These are phyloP conservation scores for Panopea generosa DNA, from an alignment of 2,888 invertebrate species.

Conservation along the genomic window DNA sequence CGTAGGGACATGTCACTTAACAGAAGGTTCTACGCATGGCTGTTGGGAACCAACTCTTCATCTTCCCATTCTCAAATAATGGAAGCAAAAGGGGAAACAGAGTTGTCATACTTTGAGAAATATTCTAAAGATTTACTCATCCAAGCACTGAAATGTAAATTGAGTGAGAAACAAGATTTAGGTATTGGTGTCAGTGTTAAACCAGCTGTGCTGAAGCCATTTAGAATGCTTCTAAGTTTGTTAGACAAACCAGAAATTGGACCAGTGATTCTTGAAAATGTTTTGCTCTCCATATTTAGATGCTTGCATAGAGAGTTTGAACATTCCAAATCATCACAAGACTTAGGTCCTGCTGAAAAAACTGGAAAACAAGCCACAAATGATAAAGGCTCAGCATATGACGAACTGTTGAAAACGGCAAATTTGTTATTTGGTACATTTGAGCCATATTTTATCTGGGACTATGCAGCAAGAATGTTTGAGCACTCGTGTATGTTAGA, in stretches of 20 bases:
- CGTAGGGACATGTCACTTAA: constrained; percentile 96
- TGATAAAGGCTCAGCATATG: constrained; percentile 57
- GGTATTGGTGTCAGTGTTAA: constrained; percentile 47
- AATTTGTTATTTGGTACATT: constrained; percentile 93
- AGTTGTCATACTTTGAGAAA: constrained; percentile 88
- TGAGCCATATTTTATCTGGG: constrained; percentile 95
- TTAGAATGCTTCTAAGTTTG: constrained; percentile 92
- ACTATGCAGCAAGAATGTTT: constrained; percentile 88
- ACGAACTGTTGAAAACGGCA: constrained; percentile 92
- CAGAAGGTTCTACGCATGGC: constrained; percentile 93
- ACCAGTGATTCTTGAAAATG: constrained; percentile 82
- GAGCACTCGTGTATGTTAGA: constrained; percentile 73
- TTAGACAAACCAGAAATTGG: constrained; percentile 95
- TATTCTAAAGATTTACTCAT: constrained; percentile 89
- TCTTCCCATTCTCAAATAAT: constrained; percentile 17
- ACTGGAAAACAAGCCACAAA: constrained; percentile 19
- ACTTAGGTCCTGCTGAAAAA: constrained; percentile 3
- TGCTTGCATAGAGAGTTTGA: constrained; percentile 78
- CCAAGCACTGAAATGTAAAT: constrained; percentile 77
- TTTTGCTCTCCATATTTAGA: constrained; percentile 89
- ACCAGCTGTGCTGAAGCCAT: constrained; percentile 73
- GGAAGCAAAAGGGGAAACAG: constrained; percentile 59
- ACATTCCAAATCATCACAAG: constrained; percentile 33
- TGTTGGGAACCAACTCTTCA: constrained; percentile 89
- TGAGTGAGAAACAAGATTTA: constrained; percentile 57